Percentiles rank a stretch among this genome's conserved stretches.
These are phyloP conservation scores for Saccostrea echinata DNA, from an alignment of 1,140 invertebrate species.

Conservation along the genomic window DNA sequence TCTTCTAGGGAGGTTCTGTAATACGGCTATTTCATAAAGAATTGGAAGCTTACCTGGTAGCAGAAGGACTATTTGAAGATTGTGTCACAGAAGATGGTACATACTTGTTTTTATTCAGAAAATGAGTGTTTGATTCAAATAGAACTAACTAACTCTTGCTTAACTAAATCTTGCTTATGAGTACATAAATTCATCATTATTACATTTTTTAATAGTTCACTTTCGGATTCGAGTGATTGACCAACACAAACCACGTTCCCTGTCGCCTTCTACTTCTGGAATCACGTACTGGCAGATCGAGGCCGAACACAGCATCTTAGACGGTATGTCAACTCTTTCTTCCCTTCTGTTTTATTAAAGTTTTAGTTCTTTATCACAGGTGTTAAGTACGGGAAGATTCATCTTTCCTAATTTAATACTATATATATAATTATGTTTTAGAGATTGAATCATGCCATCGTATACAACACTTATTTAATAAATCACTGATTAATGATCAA, in stretches of 20 bases:
- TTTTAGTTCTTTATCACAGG: too few relatives aligned
- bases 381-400: too few relatives aligned
- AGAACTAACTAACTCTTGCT: too few relatives aligned
- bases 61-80: slow-evolving; percentile 79
- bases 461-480: too few relatives aligned
- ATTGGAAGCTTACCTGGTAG: slow-evolving; percentile 79
- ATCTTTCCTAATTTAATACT: too few relatives aligned
- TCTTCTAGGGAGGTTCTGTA: slow-evolving; percentile 74
- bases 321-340: slow-evolving; percentile 66
- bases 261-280: slow-evolving; percentile 78
- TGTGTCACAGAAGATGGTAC: slow-evolving; percentile 79
- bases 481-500: too few relatives aligned
- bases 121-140: too few relatives aligned
- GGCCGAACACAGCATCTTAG: slow-evolving; percentile 77
- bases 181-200: background rate
- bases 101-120: background rate
- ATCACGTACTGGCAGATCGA: slow-evolving; percentile 80
- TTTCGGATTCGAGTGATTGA: slow-evolving; percentile 79
- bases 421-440: too few relatives aligned
- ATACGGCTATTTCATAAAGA: slow-evolving; percentile 80
- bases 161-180: too few relatives aligned
- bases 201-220: slow-evolving; percentile 74
- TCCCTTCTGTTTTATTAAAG: too few relatives aligned
- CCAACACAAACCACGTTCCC: slow-evolving; percentile 76
- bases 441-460: too few relatives aligned